Evolutionary conservation across 2,797 vertebrate genomes (phyloP), one percentile per base, ranked within the genome.

Genomic region (Parauchenoglanis ngamensis): DNA sequence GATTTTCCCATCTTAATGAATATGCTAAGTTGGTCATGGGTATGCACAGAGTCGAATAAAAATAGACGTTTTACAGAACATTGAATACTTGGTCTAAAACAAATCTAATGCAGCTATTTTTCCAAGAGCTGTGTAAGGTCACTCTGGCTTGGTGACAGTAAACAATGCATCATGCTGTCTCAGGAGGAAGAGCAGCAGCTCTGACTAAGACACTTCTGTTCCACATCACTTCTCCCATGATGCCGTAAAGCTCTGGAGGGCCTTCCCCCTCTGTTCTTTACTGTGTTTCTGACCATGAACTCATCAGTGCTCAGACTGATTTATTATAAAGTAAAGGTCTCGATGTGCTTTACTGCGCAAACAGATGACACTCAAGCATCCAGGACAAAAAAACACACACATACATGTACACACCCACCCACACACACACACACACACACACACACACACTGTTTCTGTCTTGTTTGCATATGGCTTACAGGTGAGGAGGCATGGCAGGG

Each of bases 301-400:
- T 82, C 78, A 65, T 72, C 84, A 35, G 56, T 56, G 21, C 61
- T 19, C 21, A 75, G 79, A 89, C 56, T 65, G 52, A 85, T 89
- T 89, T 85, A 88, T 75, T 87, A 52, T 78, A 79, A 75, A 56
- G 77, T 68, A 75, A 87, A 85, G n/a, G 73, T 86, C 68, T 88
- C 54, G 65, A 15, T 72, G 73, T 54, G 80, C 76, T 90, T 90
- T 87, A 90, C 85, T 89, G 82, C 68, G 77, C 21, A 77, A 87
- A 87, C 87, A 88, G 83, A 89, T 75, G 77, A 80, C 81, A 90
- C 86, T 87, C 76, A 86, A 49, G 85, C 61, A 54, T 46, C 52
- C 10, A 72, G 59, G 35, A 57, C 75, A 67, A 77, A 17, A 79
- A 40, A 40, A 40, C 44, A 81, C 80, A 81, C 80, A 84, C 83